Conservation (phyloP, 2,888 invertebrate species). For the Hemithea aestivaria region DNA sequence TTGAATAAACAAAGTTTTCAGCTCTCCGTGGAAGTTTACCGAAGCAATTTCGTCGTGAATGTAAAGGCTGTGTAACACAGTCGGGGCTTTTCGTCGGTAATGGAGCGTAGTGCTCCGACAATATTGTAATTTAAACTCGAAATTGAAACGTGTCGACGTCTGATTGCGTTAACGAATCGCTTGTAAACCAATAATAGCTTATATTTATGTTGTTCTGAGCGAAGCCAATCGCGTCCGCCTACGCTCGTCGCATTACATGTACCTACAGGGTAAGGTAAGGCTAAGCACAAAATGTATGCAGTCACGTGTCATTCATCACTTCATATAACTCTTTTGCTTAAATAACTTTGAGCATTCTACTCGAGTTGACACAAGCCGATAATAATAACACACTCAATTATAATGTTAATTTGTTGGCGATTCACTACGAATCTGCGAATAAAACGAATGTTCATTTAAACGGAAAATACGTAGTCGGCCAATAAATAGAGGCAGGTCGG, state of each 20-base stretch:
- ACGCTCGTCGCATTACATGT: constrained; percentile 8
- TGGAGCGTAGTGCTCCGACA: constrained; percentile 32
- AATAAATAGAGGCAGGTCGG: constrained; percentile 62
- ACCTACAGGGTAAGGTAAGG: not conserved
- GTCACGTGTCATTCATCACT: constrained; percentile 16
- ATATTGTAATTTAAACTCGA: constrained; percentile 37
- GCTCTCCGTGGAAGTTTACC: constrained; percentile 25
- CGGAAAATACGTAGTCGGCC: constrained; percentile 69
- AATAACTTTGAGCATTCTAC: constrained; percentile 36
- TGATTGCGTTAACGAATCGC: constrained; percentile 28
- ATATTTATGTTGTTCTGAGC: constrained; percentile 18
- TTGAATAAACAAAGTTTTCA: constrained; percentile 26
- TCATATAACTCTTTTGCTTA: constrained; percentile 37
- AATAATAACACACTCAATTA: constrained; percentile 66
- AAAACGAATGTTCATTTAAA: constrained; percentile 74
- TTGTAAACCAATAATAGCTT: constrained; percentile 20
- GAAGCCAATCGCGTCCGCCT: constrained; percentile 17
- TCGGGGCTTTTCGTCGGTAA: constrained; percentile 34
- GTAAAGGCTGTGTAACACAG: constrained; percentile 27
- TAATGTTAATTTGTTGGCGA: constrained; percentile 72
- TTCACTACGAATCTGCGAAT: constrained; percentile 71
- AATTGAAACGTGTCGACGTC: constrained; percentile 31
- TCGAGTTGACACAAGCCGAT: constrained; percentile 46
- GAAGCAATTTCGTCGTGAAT: constrained; percentile 28
- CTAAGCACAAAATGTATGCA: constrained; percentile 21